Evolutionary conservation across 2,113 vertebrate species (phyloP).

Genomic region (Bombycilla garrulus): DNA sequence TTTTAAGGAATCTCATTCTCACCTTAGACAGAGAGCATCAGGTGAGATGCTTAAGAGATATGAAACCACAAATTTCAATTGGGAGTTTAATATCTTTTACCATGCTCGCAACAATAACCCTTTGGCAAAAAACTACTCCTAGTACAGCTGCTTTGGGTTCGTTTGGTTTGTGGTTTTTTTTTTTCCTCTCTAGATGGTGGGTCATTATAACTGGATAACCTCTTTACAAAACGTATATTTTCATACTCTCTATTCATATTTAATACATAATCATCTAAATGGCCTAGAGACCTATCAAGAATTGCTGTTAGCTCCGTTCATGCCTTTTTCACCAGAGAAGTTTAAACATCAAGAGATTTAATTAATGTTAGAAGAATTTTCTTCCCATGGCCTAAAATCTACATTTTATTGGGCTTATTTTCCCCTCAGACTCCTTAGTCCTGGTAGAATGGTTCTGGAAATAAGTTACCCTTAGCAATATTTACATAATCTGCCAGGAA

Average conservation of each 20-base stretch:
- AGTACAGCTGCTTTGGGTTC: neutral
- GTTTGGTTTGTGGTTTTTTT: neutral
- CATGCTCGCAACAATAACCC: neutral
- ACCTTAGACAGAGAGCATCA: neutral
- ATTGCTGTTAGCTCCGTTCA: slow-evolving; percentile 21
- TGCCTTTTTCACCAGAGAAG: slow-evolving; percentile 50
- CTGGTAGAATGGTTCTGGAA: slow-evolving; percentile 50
- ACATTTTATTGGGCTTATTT: slow-evolving; percentile 59
- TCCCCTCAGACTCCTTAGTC: slow-evolving; percentile 62
- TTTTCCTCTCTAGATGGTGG: neutral
- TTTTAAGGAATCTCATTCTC: neutral
- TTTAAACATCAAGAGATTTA: slow-evolving; percentile 70
- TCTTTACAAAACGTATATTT: neutral
- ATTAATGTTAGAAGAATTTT: slow-evolving; percentile 75
- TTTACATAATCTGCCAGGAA: slow-evolving; percentile 33
- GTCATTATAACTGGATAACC: slow-evolving; percentile 34
- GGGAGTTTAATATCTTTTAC: neutral
- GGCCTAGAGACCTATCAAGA: slow-evolving; percentile 68
- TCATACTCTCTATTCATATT: slow-evolving; percentile 55
- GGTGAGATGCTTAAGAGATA: neutral
- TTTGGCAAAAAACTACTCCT: neutral
- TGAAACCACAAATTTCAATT: neutral
- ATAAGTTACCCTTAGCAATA: slow-evolving; percentile 27
- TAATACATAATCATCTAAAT: slow-evolving; percentile 61
- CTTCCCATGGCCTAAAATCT: slow-evolving; percentile 66